Evolutionary conservation across 2,888 invertebrate species (phyloP), one percentile per base, ranked within the genome.

Genomic region (Pristionchus fissidentatus): DNA sequence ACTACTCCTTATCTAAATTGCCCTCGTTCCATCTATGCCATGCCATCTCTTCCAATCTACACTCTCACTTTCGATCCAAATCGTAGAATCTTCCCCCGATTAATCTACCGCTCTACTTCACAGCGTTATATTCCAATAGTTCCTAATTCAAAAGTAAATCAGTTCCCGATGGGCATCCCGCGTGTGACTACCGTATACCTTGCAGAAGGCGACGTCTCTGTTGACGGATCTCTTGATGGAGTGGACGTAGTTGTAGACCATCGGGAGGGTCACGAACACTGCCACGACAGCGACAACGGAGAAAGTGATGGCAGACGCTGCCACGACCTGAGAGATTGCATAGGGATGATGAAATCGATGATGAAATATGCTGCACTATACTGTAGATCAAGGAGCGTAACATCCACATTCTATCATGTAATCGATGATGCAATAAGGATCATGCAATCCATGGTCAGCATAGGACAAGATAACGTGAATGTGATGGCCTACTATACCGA

Each of bases 201-300:
- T 87, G 84, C 87, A 87, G 87, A 87, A 87, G 46, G 78, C 83
- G 84, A 87, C 85, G 66, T 87, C 87, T 26, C 87, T 86, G 87
- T 87, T 86, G 84, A 87, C 84, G 57, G 84, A 84, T 32, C 83
- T 84, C 86, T 87, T 87, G 85, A 87, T 85, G 81, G 84, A 85
- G 70, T 87, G 83, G 55, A 87, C 87, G 79, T 87, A 87, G 86
- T 87, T 87, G 85, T 85, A 87, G 2, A 78, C 78, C 78, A 78
- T 78, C 8, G 78, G 78, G 41, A 78, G 78, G 15, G 78, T 78
- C 35, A 78, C 55, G 55, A 78, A 78, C 29, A 78, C 78, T 3
- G 78, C 78, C n/a, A 78, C 78, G 8, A 78, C 78, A 4, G 78
- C 78, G 22, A 78, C 78, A 35, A 78, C 78, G 22, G 78, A 78